Evolutionary conservation across 2,888 invertebrate species (phyloP), one percentile per base, ranked within the genome.

Genomic region (Onchidella celtica): DNA sequence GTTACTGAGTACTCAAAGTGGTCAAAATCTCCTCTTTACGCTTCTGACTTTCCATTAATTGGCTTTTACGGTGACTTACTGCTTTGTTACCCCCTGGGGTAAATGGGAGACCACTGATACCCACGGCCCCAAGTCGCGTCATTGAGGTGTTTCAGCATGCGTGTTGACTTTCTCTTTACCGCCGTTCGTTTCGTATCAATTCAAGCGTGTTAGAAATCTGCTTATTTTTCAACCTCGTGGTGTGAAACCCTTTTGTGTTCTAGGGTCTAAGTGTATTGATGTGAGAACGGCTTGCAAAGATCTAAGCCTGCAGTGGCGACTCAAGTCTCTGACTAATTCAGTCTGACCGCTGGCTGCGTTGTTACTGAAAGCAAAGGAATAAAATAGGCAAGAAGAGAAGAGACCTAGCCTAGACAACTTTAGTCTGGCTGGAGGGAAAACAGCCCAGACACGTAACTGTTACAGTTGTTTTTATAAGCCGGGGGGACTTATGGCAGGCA

Each of bases 151-250:
- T 61, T 61, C 61, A 61, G 61, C 27, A 21, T 6, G 21, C n/a
- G 21, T 21, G 61, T 61, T 61, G 61, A 61, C 61, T 61, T 61
- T n/a, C n/a, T 6, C 11, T 9, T 61, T 27, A 21, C 61, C 4
- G 27, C 6, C 61, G 27, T 14, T 6, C n/a, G 21, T 21, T n/a
- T 6, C 61, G 61, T n/a, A n/a, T 61, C 61, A 61, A 61, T 6
- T 61, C n/a, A n/a, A 61, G 14, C 61, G 61, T 61, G 61, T n/a
- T 6, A n/a, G 27, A 61, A 61, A 61, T 61, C 61, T 61, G 61
- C 61, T 61, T 61, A 61, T 61, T 61, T 61, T 61, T 61, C n/a
- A 14, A 61, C 61, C 61, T 61, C 61, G 61, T 61, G 61, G 61
- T 61, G 61, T 61, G 61, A 61, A 61, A 6, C 6, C 11, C 61